Evolutionary conservation across 2,113 vertebrate species (phyloP), one percentile per base, ranked within the genome.

Genomic region (Saccopteryx leptura): DNA sequence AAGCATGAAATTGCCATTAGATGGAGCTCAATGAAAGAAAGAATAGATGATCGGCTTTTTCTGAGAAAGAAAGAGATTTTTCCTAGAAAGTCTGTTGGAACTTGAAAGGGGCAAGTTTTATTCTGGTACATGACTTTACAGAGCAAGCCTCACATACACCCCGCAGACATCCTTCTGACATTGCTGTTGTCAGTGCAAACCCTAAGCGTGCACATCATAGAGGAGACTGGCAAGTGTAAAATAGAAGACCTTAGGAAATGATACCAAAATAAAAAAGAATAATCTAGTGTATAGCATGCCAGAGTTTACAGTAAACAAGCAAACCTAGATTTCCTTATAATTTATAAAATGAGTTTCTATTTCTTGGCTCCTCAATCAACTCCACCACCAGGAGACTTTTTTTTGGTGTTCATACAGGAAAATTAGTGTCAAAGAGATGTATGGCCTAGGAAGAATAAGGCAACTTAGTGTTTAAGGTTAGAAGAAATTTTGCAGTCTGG

Each of bases 11-110:
- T 78, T 94, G 80, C 80, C 66, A 65, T 94, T 92, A 94, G 91
- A 88, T 92, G 92, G 96, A 97, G 95, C 96, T 94, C 93, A 86
- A 12, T 26, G 80, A 96, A 93, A 93, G 72, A 95, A 68, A 94
- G 72, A 90, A 52, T 5, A 52, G 74, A 78, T 39, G 46, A 84
- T 63, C n/a, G 10, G 23, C 48, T 84, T 78, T 92, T 74, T 86
- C 28, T 68, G 71, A 10, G 58, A 80, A 26, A 63, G 58, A 87
- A 94, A 76, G 65, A 80, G 19, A 5, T 80, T 91, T 90, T 76
- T 93, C 61, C 72, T 88, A 26, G 58, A 28, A 95, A 94, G 75
- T 69, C 72, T 58, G 21, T 66, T 33, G 31, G 58, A 95, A 68
- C 23, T 61, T 71, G n/a, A 84, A 63, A 93, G 80, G n/a, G 58